These are phyloP conservation scores for Drosophila gunungcola DNA, from an alignment of 1,140 invertebrate species.

Conservation along the genomic window DNA sequence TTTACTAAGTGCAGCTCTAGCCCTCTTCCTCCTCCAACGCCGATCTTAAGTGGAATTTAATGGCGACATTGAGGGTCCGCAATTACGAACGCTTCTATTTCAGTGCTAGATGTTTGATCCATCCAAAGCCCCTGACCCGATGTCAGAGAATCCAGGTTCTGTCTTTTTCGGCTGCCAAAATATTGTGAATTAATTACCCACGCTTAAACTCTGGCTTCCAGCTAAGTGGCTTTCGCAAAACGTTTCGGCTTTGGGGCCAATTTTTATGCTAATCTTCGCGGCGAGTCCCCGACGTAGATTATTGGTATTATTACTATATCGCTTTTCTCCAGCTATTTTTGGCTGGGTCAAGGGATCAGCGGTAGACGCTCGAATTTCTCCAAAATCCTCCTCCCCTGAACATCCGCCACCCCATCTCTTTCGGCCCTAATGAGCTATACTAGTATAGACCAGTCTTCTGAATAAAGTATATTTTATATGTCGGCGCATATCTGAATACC, in stretches of 20 bases:
- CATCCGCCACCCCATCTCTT: background rate
- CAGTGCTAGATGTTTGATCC: background rate
- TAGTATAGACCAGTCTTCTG: conserved; percentile 22
- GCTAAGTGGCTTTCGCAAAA: conserved; percentile 51
- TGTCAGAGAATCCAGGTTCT: conserved; percentile 26
- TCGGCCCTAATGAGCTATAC: conserved; percentile 8
- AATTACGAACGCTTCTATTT: conserved; percentile 34
- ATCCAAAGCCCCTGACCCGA: conserved; percentile 26
- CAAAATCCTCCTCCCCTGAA: conserved; percentile 17
- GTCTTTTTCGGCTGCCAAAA: conserved; percentile 18
- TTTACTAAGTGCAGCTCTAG: conserved; percentile 54
- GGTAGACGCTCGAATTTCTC: conserved; percentile 40
- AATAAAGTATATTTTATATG: conserved; percentile 25
- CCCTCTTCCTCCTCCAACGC: conserved; percentile 4
- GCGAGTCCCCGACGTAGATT: conserved; percentile 63
- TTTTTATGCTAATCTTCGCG: conserved; percentile 63
- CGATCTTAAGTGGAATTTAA: conserved; percentile 74
- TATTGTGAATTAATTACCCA: conserved; percentile 48
- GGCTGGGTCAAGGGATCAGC: conserved; percentile 32
- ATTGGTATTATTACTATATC: conserved; percentile 37
- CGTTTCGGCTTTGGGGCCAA: conserved; percentile 35
- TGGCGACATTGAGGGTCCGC: conserved; percentile 39
- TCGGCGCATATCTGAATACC: conserved; percentile 11
- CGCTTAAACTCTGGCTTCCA: conserved; percentile 37
- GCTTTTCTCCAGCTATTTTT: conserved; percentile 25